phyloP scores from a whole-genome alignment of 2,113 vertebrate genomes.

The Axis porcinus region DNA sequence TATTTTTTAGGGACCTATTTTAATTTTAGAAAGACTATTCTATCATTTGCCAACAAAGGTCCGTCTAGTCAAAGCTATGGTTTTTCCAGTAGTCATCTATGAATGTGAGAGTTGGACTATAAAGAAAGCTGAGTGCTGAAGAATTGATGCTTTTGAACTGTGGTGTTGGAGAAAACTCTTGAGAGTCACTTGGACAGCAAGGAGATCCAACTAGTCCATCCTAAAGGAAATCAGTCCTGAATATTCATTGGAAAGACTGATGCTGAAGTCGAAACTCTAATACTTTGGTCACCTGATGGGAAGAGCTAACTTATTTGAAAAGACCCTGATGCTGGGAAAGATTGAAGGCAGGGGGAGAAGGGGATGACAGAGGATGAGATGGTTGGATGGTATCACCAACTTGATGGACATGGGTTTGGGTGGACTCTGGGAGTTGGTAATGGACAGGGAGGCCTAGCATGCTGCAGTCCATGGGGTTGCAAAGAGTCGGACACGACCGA shows the following conservation, averaged over 20 bases:
- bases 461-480: not conserved
- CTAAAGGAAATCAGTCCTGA: not conserved
- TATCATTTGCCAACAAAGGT: not conserved
- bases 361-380: not conserved
- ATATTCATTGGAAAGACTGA: not conserved
- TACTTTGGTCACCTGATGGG: not conserved
- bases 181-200: not conserved
- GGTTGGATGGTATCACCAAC: not conserved
- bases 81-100: not conserved
- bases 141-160: not conserved
- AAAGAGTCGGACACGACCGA: accelerated
- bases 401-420: not conserved
- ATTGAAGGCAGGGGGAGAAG: not conserved
- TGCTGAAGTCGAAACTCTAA: not conserved
- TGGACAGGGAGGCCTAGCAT: not conserved
- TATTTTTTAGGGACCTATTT: not conserved
- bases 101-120: not conserved
- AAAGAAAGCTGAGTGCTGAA: not conserved
- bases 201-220: not conserved
- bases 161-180: not conserved
- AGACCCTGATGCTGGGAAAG: not conserved
- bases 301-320: not conserved
- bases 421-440: not conserved
- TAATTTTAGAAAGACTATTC: not conserved
- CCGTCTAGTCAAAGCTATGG: not conserved